phyloP scores from a whole-genome alignment of 2,113 vertebrate genomes.

The Craseonycteris thonglongyai region DNA sequence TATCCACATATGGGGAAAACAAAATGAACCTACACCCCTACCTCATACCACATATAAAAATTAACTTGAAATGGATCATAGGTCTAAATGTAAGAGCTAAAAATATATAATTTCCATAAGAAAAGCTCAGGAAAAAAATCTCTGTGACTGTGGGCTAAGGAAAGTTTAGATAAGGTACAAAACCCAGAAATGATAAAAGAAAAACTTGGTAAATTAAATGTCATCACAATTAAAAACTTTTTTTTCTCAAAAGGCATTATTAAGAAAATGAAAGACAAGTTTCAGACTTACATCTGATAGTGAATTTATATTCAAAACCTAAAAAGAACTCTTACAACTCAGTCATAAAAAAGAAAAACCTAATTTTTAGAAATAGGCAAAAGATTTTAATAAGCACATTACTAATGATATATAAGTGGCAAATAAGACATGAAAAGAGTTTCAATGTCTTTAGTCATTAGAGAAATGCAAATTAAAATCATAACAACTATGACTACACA shows the following conservation, averaged over 20 bases:
- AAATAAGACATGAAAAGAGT: conserved; percentile 19
- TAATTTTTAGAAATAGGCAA: conserved; percentile 11
- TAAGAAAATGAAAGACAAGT: conserved; percentile 22
- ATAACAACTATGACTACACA: neutral
- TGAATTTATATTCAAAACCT: neutral
- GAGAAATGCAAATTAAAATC: conserved; percentile 35
- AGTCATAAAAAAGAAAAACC: neutral
- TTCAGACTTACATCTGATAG: neutral
- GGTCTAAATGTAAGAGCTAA: neutral
- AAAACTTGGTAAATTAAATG: neutral
- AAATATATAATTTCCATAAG: neutral
- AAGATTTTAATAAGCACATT: conserved; percentile 17
- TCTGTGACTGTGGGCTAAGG: neutral
- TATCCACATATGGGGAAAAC: neutral
- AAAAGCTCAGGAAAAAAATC: neutral
- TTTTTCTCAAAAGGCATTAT: neutral
- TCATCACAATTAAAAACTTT: neutral
- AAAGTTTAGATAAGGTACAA: neutral
- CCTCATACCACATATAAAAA: neutral
- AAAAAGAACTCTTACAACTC: neutral
- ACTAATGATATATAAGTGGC: neutral
- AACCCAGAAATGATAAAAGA: neutral
- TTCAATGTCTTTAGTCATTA: neutral
- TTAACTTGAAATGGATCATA: neutral
- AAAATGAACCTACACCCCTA: neutral